These are phyloP conservation scores for Echinops telfairi DNA, from an alignment of 2,113 vertebrate genomes.

Conservation along the genomic window DNA sequence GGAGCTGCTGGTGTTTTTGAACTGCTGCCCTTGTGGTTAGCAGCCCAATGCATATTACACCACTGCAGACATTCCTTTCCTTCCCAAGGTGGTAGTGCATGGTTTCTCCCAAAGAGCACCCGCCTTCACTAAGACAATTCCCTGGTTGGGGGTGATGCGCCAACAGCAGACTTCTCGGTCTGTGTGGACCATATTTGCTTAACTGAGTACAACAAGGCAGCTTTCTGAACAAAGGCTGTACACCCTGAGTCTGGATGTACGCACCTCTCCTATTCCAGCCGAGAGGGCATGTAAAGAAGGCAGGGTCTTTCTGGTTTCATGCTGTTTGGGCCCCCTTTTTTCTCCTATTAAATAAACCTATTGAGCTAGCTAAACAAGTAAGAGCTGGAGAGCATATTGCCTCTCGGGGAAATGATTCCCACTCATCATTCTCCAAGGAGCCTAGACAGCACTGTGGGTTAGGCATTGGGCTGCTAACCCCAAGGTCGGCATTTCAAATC, in stretches of 20 bases:
- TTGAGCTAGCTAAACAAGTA: neutral
- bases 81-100: neutral
- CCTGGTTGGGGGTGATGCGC: no score
- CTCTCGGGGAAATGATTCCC: neutral
- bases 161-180: neutral
- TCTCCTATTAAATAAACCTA: neutral
- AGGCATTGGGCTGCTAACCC: no score
- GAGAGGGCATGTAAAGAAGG: neutral
- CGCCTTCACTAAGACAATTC: accelerated
- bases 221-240: neutral
- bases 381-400: neutral
- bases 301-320: neutral
- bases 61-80: neutral
- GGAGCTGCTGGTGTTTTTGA: no score
- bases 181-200: neutral
- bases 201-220: neutral
- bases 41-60: no score
- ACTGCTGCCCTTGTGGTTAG: no score
- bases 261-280: neutral
- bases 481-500: no score
- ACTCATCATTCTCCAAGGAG: no score
- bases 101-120: neutral
- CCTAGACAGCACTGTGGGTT: no score
- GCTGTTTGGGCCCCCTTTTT: neutral
- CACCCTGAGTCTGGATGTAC: no score